Evolutionary conservation across 92 coral and sea anemone genomes (phyloP), one percentile per base, ranked within the genome.

Genomic region (Epizoanthus stellaris): DNA sequence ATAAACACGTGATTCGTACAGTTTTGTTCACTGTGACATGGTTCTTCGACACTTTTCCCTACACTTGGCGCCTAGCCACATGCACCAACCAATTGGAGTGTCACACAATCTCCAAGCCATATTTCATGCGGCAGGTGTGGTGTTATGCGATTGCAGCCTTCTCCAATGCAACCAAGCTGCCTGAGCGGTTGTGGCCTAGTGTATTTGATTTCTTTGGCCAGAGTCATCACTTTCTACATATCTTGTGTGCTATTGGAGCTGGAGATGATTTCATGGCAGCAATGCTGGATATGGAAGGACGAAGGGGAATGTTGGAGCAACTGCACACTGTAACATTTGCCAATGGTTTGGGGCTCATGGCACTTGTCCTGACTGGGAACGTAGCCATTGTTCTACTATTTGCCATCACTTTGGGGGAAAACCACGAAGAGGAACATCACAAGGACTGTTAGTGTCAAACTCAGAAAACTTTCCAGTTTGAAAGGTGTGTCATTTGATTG

Each of bases 191-290:
- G 5, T 81, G 92, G 67, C 94, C 95, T 5, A 91, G 92, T 10
- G 81, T 91, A 3, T 96, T 96, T 67, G 99, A 96, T 70, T 91
- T 93, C 80, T 67, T 94, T 38, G 99, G 98, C 1, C 98, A 96
- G 75, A 96, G 99, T 71, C 99, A 96, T 73, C 99, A 96, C 47
- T 96, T 96, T 57, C 89, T 96, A 75, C 99, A 96, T 76, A 77
- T 96, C 14, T 84, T 96, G 21, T 90, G 97, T 3, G 95, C 97
- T 1, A 56, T 96, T 30, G 99, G 94, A 2, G 94, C 94, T 6
- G 88, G 92, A 1, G 98, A 96, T 43, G 98, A 92, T 61, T 96
- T 96, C 58, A 87, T 91, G 42, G 95, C 94, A 12, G 90, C 90
- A 17, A 84, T 87, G 54, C 70, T 90, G 8, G 99, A 96, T 85